Evolutionary conservation across 2,797 vertebrate species (phyloP), one percentile per base, ranked within the genome.

Genomic region (Hydrocynus forskahlii): DNA sequence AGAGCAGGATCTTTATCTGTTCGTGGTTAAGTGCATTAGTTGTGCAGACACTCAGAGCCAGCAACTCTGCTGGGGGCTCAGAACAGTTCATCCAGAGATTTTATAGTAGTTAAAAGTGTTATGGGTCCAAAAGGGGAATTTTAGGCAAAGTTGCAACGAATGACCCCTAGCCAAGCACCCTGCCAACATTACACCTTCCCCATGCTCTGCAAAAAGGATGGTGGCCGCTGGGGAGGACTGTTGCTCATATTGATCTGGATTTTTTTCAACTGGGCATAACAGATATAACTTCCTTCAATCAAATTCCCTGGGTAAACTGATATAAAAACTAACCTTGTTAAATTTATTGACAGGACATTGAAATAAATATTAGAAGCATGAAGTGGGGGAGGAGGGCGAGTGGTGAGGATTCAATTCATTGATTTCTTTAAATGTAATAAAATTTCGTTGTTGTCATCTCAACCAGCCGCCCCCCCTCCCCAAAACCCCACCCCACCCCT

Each of bases 311-410:
- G 90, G 89, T 94, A 95, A 95, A 93, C 90, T 88, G 92, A 95
- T 94, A 95, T 94, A 96, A 97, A 76, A 96, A 94, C 92, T 95
- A 96, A 96, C 94, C 94, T 96, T 94, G 93, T 97, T 96, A 95
- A 93, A 95, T 96, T 95, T 97, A 97, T 97, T 96, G 96, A 97
- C 95, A 95, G 93, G 93, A 95, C 94, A 96, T 92, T 96, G 93
- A 96, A 96, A 96, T 96, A 97, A 96, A 96, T 96, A 96, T 96
- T 95, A 95, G 90, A 94, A 93, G 89, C 91, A 91, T 94, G 92
- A 91, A 93, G 91, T 82, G 90, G 92, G 91, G 88, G 86, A 19
- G 90, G 92, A 93, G 91, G 88, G 85, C 80, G 91, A 92, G 94
- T 92, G 87, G 17, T 92, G 92, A 92, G 89, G 92, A 91, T 94